Base-by-base conservation (phyloP, 1,140 invertebrate species). In the Drosophila varians region DNA sequence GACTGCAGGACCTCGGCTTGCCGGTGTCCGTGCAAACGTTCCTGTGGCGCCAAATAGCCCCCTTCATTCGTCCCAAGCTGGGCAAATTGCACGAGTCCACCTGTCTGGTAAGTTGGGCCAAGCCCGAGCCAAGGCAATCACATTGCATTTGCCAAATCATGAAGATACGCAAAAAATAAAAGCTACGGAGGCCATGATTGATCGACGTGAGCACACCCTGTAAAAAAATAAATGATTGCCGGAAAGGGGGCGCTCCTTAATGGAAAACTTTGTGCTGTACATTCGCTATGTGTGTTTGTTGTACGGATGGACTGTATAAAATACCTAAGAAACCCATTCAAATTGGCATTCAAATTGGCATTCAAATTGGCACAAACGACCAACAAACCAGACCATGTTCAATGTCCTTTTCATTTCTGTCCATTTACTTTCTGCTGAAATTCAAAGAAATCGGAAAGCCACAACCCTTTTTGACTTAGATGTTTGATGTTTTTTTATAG, bases 21-120 rank as follows among this genome's bases (percentile, higher is more conserved):
- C 98, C 98, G n/a, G 95, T 99, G 66, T 97, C 98, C 2, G 97
- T 99, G 64, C 98, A 99, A 91, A 96, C 97, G 66, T 99, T 99
- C 92, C 94, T 99, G 62, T 99, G 98, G 98, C 94, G 97, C 83
- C 98, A 99, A 93, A 97, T 98, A 69, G 97, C 98, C 93, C 96
- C 96, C 3, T 98, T 98, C 91, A 96, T 97, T 43, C 93, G 97
- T 84, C 97, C 98, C 9, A 97, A 98, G 92, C 93, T 98, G 70
- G 97, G 97, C 71, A 99, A 98, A 93, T 92, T 98, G 47, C 98
- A 99, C 92, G 98, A 99, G 92, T 96, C 98, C 18, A 96, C 97
- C 47, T 99, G 98, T 93, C 96, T 97, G 96, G 98, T 99, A 94
- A 95, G 95, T 88, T 31, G 25, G 23, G 40, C 34, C 47, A 40